These are phyloP conservation scores for Rhineura floridana DNA, from an alignment of 2,113 vertebrate genomes.

Conservation along the genomic window DNA sequence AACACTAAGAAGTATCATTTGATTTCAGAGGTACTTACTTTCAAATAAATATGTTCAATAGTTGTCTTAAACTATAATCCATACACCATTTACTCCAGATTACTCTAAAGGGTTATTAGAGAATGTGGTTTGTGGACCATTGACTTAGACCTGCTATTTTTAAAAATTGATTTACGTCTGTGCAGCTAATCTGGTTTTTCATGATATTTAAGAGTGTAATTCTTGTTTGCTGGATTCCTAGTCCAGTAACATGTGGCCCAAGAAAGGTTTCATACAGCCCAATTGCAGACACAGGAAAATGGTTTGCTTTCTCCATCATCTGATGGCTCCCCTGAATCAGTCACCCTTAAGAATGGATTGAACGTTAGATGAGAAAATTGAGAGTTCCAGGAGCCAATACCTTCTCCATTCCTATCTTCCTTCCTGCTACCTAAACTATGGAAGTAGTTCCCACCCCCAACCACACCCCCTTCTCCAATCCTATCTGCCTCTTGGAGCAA, in stretches of 20 bases:
- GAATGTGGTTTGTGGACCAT: background rate
- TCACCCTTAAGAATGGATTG: background rate
- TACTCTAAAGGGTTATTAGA: background rate
- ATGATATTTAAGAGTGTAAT: conserved; percentile 14
- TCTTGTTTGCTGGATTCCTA: background rate
- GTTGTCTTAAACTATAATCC: background rate
- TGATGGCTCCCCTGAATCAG: background rate
- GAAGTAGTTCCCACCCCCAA: background rate
- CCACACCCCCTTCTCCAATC: background rate
- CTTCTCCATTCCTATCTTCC: background rate
- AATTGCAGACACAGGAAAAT: background rate
- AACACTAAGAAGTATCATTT: background rate
- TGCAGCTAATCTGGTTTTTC: background rate
- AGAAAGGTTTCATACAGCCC: background rate
- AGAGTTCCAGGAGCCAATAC: background rate
- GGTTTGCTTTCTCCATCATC: background rate
- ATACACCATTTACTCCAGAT: background rate
- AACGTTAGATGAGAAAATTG: background rate
- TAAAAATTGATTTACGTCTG: background rate
- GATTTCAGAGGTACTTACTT: background rate
- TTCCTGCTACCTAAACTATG: background rate
- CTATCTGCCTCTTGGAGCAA: background rate
- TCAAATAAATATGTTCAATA: background rate
- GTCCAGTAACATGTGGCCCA: background rate
- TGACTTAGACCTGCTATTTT: background rate